Percentiles rank a stretch among this genome's conserved stretches.
These are phyloP conservation scores for Trinorchestia longiramus DNA, from an alignment of 1,140 invertebrate species.

Conservation along the genomic window DNA sequence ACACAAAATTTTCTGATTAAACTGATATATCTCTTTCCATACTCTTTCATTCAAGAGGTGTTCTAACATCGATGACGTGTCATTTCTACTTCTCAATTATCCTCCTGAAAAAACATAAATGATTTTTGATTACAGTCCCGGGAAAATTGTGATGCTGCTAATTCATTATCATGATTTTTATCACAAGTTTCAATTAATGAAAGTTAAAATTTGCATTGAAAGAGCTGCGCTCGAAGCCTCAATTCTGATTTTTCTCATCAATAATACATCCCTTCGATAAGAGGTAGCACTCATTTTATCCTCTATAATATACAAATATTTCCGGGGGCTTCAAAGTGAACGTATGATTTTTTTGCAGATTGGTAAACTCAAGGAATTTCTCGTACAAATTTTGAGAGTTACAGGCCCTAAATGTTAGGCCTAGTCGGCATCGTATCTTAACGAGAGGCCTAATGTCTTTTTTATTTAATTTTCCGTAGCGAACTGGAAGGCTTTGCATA, in stretches of 20 bases:
- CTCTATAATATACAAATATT: background rate
- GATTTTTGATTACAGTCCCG: too few species aligned
- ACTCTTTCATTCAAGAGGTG: too few species aligned
- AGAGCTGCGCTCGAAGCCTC: background rate
- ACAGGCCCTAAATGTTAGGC: background rate
- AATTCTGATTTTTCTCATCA: background rate
- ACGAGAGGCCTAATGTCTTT: background rate
- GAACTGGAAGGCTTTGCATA: background rate
- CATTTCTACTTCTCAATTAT: too few species aligned
- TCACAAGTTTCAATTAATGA: background rate
- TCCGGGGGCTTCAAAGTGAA: background rate
- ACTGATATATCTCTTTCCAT: too few species aligned
- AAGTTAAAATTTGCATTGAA: background rate
- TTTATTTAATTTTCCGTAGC: background rate
- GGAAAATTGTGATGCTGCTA: background rate
- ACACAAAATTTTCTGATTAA: too few species aligned
- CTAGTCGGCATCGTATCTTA: background rate
- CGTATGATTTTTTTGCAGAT: background rate
- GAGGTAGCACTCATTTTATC: background rate
- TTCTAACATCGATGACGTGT: too few species aligned
- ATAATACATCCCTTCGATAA: background rate
- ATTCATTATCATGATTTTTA: background rate
- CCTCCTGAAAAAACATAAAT: too few species aligned
- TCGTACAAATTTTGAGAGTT: background rate
- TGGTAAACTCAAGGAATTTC: background rate